Conservation (phyloP, 2,888 invertebrate genomes). For the Allolobophora icterica region DNA sequence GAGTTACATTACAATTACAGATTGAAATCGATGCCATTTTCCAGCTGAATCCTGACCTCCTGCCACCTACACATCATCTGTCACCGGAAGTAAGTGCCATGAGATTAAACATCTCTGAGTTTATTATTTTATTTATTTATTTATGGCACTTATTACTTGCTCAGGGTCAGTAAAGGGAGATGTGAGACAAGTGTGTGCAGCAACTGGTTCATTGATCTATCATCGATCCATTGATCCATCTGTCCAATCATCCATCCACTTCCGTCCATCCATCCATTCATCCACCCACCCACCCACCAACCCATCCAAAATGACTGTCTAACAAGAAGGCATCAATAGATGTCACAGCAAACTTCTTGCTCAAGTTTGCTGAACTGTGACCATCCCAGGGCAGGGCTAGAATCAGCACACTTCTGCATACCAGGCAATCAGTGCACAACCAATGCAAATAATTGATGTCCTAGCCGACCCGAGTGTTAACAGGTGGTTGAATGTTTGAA, state of each 20-base stretch:
- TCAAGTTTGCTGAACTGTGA: neutral
- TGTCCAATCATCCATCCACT: neutral
- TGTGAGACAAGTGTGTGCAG: neutral
- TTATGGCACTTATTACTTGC: neutral
- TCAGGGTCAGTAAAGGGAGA: neutral
- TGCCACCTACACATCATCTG: neutral
- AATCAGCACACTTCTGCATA: neutral
- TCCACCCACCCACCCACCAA: neutral
- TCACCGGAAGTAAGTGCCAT: neutral
- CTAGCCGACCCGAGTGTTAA: neutral
- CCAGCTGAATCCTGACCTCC: conserved; percentile 81
- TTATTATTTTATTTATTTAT: neutral
- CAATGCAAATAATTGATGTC: neutral
- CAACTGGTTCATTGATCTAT: too few species aligned
- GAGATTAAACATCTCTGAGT: neutral
- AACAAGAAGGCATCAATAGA: neutral
- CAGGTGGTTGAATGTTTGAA: neutral
- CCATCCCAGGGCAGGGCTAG: neutral
- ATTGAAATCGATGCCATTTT: conserved; percentile 89
- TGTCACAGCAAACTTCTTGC: neutral
- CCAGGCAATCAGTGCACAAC: neutral
- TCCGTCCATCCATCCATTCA: neutral
- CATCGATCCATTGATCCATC: neutral
- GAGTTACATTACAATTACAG: conserved; percentile 60
- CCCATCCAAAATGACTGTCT: neutral